Evolutionary conservation across 2,113 vertebrate species (phyloP), one percentile per base, ranked within the genome.

Genomic region (Megaleporinus macrocephalus): DNA sequence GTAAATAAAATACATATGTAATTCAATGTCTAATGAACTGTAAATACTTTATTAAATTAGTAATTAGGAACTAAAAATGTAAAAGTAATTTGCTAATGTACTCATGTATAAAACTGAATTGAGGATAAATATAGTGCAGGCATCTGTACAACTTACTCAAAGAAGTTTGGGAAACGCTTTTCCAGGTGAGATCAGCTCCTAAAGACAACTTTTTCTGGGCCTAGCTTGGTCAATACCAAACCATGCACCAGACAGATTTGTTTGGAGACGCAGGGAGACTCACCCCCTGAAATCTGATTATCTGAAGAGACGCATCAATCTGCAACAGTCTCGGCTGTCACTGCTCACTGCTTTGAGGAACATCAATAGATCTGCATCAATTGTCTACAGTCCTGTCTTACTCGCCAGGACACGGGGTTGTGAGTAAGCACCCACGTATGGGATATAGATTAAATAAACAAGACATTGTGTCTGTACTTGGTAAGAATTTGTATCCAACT

Each of bases 91-190:
- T 9, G 10, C 27, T 27, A 15, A n/a, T n/a, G n/a, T n/a, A n/a
- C n/a, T n/a, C n/a, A 30, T 65, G 27, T 30, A 33, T 30, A 30
- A 30, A 11, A n/a, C n/a, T 65, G 1, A 65, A 33, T 65, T 15
- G 29, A 65, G 3, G 27, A 0, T 4, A 22, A 65, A 30, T 18
- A 27, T 65, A 30, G 29, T 22, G 16, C 18, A 36, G 24, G 36
- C 2, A 4, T 4, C 29, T 29, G 29, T n/a, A n/a, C n/a, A n/a
- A n/a, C n/a, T n/a, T n/a, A n/a, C n/a, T n/a, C n/a, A n/a, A n/a
- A n/a, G n/a, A n/a, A n/a, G n/a, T n/a, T n/a, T n/a, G n/a, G n/a
- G 7, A 44, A 70, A 41, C 44, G 33, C 33, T 70, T 70, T 70
- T 44, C 22, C 12, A 36, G 14, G 1, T 44, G 10, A 22, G 24